Conservation (phyloP, 1,140 invertebrate genomes). For the Drosophila malerkotliana region DNA sequence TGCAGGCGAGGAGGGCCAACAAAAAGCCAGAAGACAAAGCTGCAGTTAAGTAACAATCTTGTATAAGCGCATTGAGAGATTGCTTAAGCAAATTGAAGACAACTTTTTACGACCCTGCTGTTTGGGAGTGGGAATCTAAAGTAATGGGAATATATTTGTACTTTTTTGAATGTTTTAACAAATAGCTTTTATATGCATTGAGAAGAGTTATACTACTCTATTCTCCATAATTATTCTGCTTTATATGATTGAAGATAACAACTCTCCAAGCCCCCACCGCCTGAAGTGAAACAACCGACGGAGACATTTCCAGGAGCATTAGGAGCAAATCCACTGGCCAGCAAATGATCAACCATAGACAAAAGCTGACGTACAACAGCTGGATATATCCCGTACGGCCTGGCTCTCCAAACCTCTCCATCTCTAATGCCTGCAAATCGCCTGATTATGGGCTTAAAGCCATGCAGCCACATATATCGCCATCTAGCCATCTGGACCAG, state of each 20-base stretch:
- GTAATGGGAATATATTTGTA: neutral
- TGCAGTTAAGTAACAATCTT: slow-evolving; percentile 25
- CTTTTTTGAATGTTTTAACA: neutral
- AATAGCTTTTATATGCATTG: neutral
- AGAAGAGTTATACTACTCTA: neutral
- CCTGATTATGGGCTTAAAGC: slow-evolving; percentile 71
- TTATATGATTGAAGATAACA: neutral
- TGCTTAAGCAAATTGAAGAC: slow-evolving; percentile 30
- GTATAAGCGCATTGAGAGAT: slow-evolving; percentile 33
- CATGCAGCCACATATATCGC: slow-evolving; percentile 44
- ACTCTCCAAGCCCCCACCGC: too few relatives aligned
- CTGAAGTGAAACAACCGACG: slow-evolving; percentile 17
- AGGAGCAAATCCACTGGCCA: slow-evolving; percentile 41
- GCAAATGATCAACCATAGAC: slow-evolving; percentile 49
- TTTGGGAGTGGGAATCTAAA: neutral
- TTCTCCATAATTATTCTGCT: neutral
- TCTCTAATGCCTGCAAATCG: slow-evolving; percentile 75
- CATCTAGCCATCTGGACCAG: slow-evolving; percentile 18
- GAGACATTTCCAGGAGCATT: slow-evolving; percentile 51
- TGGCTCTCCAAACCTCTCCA: slow-evolving; percentile 1
- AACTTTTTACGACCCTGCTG: slow-evolving; percentile 1
- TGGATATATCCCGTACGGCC: slow-evolving; percentile 23
- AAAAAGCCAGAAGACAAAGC: slow-evolving; percentile 39
- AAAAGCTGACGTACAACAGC: slow-evolving; percentile 53
- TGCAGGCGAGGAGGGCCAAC: neutral